phyloP scores from a whole-genome alignment of 2,113 vertebrate species.

The Fregata magnificens region DNA sequence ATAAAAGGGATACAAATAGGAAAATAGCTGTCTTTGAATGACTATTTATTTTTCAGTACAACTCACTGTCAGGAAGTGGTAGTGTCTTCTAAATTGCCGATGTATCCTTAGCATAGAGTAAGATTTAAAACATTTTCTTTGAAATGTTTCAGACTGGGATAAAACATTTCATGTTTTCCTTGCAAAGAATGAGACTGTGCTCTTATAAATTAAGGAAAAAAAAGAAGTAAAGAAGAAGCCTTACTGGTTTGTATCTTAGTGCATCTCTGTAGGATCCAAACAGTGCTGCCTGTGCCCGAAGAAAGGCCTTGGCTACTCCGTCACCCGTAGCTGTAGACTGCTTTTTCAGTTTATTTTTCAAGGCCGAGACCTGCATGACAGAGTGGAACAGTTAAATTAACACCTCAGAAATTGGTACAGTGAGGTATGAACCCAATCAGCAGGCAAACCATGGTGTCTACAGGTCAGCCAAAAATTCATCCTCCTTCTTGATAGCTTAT shows the following conservation, averaged over 20 bases:
- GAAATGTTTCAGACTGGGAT: neutral
- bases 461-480: conserved; percentile 85
- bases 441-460: conserved; percentile 89
- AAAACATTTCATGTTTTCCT: neutral
- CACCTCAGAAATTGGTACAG: conserved; percentile 93
- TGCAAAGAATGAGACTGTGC: neutral
- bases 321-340: conserved; percentile 94
- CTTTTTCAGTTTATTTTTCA: conserved; percentile 98
- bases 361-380: conserved; percentile 87
- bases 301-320: conserved; percentile 91
- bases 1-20: neutral
- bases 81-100: neutral
- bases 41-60: neutral
- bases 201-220: neutral
- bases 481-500: conserved; percentile 79
- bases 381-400: conserved; percentile 91
- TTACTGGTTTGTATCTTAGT: conserved; percentile 96
- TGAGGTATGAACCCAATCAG: conserved; percentile 84
- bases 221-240: neutral
- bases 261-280: conserved; percentile 97
- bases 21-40: neutral
- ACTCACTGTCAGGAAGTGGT: neutral
- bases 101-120: neutral
- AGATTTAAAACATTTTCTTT: neutral
- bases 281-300: conserved; percentile 90